Conservation (phyloP, 2,113 vertebrate genomes). For the Apteryx owenii region DNA sequence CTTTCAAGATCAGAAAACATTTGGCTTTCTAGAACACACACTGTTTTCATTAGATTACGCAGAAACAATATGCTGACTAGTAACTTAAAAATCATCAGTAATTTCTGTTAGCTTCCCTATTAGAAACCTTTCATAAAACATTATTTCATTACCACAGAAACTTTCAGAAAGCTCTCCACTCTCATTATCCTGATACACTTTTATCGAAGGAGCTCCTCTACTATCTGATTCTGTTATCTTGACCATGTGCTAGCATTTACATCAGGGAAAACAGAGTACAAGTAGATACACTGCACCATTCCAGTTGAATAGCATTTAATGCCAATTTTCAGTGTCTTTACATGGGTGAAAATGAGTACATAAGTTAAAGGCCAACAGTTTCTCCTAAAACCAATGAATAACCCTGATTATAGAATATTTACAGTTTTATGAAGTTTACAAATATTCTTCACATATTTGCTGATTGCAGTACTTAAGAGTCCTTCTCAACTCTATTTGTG, state of each 20-base stretch:
- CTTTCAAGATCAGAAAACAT: constrained; percentile 53
- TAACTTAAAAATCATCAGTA: constrained; percentile 20
- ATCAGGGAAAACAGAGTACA: neutral
- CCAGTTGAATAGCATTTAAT: neutral
- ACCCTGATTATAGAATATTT: neutral
- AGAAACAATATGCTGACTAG: constrained; percentile 24
- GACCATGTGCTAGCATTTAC: neutral
- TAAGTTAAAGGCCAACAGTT: neutral
- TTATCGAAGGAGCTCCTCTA: neutral
- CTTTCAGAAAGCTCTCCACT: neutral
- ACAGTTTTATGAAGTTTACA: neutral
- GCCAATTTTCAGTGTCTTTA: neutral
- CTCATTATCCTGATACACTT: neutral
- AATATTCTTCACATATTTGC: neutral
- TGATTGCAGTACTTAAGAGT: neutral
- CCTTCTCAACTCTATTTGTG: neutral
- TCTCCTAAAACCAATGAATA: neutral
- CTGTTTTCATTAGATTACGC: constrained; percentile 39
- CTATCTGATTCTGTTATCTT: neutral
- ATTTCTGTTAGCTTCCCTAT: neutral
- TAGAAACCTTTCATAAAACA: neutral
- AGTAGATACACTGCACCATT: neutral
- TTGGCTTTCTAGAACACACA: constrained; percentile 18
- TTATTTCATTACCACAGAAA: constrained; percentile 14
- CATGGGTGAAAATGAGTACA: neutral